Evolutionary conservation across 2,113 vertebrate species (phyloP).

Genomic region (Lasiurus cinereus): DNA sequence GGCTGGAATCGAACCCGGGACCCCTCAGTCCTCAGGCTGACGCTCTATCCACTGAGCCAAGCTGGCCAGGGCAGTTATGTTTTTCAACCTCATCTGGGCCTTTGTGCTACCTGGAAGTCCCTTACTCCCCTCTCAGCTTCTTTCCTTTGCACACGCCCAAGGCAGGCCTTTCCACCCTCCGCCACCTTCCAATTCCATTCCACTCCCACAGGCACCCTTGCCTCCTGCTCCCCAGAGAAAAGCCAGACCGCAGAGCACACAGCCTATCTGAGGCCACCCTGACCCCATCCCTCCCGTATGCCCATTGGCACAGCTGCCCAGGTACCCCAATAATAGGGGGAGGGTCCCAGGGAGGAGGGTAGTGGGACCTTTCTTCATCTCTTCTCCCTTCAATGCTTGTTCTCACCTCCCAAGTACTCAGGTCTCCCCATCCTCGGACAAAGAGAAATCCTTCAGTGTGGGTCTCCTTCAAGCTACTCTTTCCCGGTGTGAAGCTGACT

Average conservation of each 20-base stretch:
- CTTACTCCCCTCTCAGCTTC: neutral
- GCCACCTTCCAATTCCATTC: slow-evolving; percentile 35
- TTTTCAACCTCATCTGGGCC: neutral
- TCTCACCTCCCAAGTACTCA: neutral
- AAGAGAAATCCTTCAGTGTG: neutral
- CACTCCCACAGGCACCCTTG: slow-evolving; percentile 8
- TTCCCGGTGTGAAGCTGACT: neutral
- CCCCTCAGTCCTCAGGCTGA: too few relatives aligned
- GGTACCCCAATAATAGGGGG: too few relatives aligned
- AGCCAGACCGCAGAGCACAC: neutral
- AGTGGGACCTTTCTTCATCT: too few relatives aligned
- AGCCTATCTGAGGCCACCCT: neutral
- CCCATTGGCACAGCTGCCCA: too few relatives aligned
- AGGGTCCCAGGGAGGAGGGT: too few relatives aligned
- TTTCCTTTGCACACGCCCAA: neutral
- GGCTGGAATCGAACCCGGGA: too few relatives aligned
- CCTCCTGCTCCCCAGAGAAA: slow-evolving; percentile 5
- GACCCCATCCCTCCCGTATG: neutral
- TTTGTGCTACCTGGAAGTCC: neutral
- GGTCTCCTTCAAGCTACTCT: neutral
- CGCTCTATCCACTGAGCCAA: too few relatives aligned
- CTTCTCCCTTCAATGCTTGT: neutral
- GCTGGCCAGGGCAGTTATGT: too few relatives aligned
- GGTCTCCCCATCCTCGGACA: neutral
- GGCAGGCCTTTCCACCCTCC: neutral